phyloP scores from a whole-genome alignment of 2,113 vertebrate species.

The Eulemur macaco region DNA sequence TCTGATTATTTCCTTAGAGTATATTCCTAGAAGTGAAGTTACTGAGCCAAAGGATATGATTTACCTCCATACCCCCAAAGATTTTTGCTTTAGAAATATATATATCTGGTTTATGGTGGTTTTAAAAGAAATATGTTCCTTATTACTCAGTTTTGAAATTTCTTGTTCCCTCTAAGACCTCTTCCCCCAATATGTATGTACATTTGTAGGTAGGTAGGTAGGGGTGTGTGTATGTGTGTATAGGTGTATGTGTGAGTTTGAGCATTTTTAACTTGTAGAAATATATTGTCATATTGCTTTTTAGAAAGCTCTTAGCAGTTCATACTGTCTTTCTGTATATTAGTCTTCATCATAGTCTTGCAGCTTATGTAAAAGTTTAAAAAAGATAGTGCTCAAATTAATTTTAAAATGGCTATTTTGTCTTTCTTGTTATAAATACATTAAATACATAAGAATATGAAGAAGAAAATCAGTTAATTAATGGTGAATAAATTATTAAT shows the following conservation, averaged over 20 bases:
- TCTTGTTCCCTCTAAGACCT: neutral
- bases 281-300: neutral
- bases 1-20: constrained; percentile 24
- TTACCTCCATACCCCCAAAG: neutral
- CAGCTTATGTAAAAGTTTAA: constrained; percentile 1
- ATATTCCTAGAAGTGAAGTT: neutral
- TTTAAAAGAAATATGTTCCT: neutral
- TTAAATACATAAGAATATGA: neutral
- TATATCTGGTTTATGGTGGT: neutral
- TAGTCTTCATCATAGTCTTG: neutral
- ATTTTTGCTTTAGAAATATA: neutral
- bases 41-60: neutral
- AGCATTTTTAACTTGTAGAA: neutral
- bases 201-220: neutral
- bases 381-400: neutral
- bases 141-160: neutral
- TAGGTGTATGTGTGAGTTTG: neutral
- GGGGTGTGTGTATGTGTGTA: neutral
- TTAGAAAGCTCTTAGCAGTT: neutral
- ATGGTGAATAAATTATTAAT: neutral
- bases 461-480: neutral
- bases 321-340: neutral
- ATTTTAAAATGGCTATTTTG: constrained; percentile 6
- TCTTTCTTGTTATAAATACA: neutral
- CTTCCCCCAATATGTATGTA: neutral